A percentile compares a stretch with the other conserved stretches of the same genome.
Conservation (phyloP, 37 sponge, comb jelly and placozoan species). For the Chondrilla cf. caribensis region DNA sequence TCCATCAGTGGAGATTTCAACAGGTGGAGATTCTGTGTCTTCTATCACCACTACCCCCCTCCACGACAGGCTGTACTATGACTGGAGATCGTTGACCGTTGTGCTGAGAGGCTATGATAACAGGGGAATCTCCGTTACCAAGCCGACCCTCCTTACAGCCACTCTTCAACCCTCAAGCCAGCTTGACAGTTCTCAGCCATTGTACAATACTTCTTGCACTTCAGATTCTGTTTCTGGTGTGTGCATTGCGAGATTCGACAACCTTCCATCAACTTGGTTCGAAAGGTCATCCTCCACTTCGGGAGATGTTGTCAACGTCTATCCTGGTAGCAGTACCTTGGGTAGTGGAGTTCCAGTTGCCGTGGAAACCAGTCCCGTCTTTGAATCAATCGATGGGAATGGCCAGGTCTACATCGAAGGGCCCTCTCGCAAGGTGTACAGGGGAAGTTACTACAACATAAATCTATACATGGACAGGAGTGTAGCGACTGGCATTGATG, state of each 20-base stretch:
- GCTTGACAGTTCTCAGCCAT: neutral
- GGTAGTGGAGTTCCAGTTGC: neutral
- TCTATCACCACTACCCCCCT: neutral
- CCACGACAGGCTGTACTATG: neutral
- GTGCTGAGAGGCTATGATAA: neutral
- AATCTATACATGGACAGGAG: neutral
- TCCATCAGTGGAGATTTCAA: neutral
- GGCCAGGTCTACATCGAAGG: neutral
- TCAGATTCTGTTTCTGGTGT: neutral
- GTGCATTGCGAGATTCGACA: neutral
- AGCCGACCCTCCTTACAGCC: neutral
- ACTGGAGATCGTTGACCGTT: neutral
- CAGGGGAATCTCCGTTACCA: neutral
- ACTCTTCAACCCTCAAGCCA: neutral
- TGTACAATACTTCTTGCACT: neutral
- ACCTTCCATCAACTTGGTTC: slow-evolving; percentile 13
- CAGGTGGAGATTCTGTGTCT: neutral
- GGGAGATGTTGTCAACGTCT: neutral
- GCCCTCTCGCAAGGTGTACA: neutral
- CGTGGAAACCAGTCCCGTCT: slow-evolving; percentile 1
- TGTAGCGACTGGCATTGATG: neutral
- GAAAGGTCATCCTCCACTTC: neutral
- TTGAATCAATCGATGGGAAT: neutral
- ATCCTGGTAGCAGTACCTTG: neutral
- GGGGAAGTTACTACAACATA: neutral